Base-by-base conservation (phyloP, 2,113 vertebrate genomes). In the Arvicanthis niloticus region DNA sequence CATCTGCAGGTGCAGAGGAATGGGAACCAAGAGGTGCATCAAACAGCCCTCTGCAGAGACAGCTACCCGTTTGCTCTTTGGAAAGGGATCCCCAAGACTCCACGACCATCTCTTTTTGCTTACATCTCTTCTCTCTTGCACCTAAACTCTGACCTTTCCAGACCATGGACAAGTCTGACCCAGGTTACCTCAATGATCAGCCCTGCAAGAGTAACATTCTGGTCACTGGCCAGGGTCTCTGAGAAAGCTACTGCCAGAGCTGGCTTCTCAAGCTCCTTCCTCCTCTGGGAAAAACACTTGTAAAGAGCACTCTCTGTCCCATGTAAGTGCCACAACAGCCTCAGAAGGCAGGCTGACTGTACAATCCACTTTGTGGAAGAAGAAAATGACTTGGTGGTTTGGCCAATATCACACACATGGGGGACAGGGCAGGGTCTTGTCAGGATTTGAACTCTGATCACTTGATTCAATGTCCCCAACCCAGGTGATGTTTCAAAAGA, bases 31-130 rank as follows among this genome's bases (percentile, higher is more conserved):
- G 17, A 7, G 80, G 91, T 60, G 91, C 17, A 8, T 31, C 80
- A 95, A 94, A 97, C 65, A 86, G 70, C 58, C 97, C 94, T 65
- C 95, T 60, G 42, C 75, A 76, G 96, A 95, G 93, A 82, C 93
- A 97, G 24, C 91, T 48, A 11, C 68, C 93, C 34, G 68, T 94
- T 98, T 78, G 45, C 51, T n/a, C 40, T 13, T 77, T 77, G 53
- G 62, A 70, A 87, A 70, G 80, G 77, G 93, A 53, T 37, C 62
- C 0, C 0, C 58, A 24, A 62, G 34, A 40, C 11, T 53, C 40
- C n/a, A 42, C 78, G 26, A 12, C 65, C 21, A 4, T 70, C 75
- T 87, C 82, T 31, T 42, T 95, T 75, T 68, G 19, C 67, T 76
- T 51, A 62, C 67, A 45, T 3, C 86, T 21, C 12, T 91, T 76